Evolutionary conservation across 2,888 invertebrate genomes (phyloP).

Genomic region (Psylliodes chrysocephalus): DNA sequence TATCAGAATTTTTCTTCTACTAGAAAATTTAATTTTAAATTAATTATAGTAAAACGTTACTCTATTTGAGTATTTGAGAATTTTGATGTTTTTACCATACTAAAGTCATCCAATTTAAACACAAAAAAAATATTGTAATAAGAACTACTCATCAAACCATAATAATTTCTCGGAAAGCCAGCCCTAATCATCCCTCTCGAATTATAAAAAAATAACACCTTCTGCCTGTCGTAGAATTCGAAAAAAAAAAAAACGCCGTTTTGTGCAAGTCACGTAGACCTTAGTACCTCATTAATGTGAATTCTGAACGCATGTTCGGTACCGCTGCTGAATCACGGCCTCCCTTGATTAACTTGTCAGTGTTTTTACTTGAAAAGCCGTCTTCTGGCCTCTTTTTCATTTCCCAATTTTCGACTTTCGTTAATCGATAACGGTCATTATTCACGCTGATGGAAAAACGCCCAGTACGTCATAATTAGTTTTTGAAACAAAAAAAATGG

Average conservation of each 20-base stretch:
- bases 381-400: constrained; percentile 45
- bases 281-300: constrained; percentile 60
- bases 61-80: no score
- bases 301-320: constrained; percentile 62
- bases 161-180: constrained; percentile 15
- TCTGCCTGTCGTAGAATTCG: constrained; percentile 6
- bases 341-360: constrained; percentile 64
- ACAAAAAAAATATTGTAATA: no score
- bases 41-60: no score
- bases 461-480: background rate
- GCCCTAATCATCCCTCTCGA: constrained; percentile 18
- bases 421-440: no score
- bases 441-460: constrained; percentile 52
- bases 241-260: constrained; percentile 2
- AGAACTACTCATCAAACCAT: no score
- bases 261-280: constrained; percentile 13
- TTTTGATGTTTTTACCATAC: no score
- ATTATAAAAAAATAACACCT: constrained; percentile 3
- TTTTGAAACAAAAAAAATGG: no score
- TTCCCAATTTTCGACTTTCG: constrained; percentile 50
- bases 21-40: no score
- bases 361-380: constrained; percentile 62
- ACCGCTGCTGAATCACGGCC: constrained; percentile 58
- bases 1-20: no score
- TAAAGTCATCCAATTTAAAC: no score